phyloP scores from a whole-genome alignment of 2,113 vertebrate species.

The Austrofundulus limnaeus region DNA sequence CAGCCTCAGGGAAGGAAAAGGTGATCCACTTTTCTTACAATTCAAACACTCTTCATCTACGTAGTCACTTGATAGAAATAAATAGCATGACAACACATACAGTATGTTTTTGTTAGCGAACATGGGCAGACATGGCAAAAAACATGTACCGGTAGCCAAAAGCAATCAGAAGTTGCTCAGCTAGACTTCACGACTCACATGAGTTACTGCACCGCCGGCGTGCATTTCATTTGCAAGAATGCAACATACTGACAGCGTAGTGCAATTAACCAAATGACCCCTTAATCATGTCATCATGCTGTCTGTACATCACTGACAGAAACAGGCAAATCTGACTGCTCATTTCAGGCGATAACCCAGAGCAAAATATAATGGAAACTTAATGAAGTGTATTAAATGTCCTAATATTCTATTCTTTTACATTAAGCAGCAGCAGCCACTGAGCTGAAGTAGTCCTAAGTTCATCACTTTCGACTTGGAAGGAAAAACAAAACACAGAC shows the following conservation, averaged over 20 bases:
- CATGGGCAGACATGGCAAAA: conserved; percentile 47
- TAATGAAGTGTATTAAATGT: conserved; percentile 67
- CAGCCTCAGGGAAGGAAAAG: no score
- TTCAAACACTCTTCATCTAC: neutral
- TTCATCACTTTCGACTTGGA: conserved; percentile 3
- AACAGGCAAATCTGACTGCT: conserved; percentile 67
- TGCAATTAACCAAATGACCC: conserved; percentile 77
- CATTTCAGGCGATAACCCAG: conserved; percentile 61
- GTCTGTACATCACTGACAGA: conserved; percentile 59
- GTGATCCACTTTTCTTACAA: conserved; percentile 9
- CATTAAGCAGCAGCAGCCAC: conserved; percentile 34
- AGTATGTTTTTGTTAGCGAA: conserved; percentile 29
- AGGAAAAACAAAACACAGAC: conserved; percentile 13
- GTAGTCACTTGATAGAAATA: conserved; percentile 15
- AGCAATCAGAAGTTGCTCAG: conserved; percentile 61
- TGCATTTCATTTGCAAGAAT: conserved; percentile 53
- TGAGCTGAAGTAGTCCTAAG: conserved; percentile 25
- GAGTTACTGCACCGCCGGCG: conserved; percentile 57
- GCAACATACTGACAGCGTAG: conserved; percentile 52
- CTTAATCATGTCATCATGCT: conserved; percentile 70
- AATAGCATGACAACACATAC: conserved; percentile 14
- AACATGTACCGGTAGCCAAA: conserved; percentile 41
- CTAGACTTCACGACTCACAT: conserved; percentile 53
- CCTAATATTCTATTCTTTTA: conserved; percentile 40
- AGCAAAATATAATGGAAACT: conserved; percentile 71